These are phyloP conservation scores for Galbula dea DNA, from an alignment of 2,113 vertebrate genomes.

Conservation along the genomic window DNA sequence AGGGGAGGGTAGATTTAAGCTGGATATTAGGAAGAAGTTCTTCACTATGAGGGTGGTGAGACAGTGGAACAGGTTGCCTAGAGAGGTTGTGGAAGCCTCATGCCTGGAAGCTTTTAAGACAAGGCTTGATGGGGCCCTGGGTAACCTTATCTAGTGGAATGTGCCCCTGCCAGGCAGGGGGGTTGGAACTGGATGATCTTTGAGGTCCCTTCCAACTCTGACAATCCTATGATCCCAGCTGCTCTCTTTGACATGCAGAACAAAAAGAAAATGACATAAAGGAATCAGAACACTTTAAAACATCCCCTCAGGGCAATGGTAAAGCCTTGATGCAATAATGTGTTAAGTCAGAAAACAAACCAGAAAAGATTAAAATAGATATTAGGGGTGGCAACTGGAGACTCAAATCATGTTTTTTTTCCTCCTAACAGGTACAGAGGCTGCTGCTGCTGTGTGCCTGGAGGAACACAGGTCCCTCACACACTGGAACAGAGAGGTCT, in stretches of 20 bases:
- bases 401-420: background rate
- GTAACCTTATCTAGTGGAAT: too few relatives aligned
- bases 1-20: too few relatives aligned
- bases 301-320: slow-evolving; percentile 2
- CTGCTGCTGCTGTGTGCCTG: background rate
- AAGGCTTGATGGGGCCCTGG: too few relatives aligned
- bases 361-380: slow-evolving; percentile 45
- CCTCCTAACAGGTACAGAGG: background rate
- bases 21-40: too few relatives aligned
- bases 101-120: too few relatives aligned
- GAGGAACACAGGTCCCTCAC: background rate
- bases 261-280: slow-evolving; percentile 32
- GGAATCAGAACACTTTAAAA: slow-evolving; percentile 18
- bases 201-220: too few relatives aligned
- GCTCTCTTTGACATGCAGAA: background rate
- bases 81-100: too few relatives aligned
- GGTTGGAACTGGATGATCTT: too few relatives aligned
- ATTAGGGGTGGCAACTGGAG: background rate
- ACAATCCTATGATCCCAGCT: background rate
- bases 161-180: too few relatives aligned
- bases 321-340: slow-evolving; percentile 17
- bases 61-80: too few relatives aligned
- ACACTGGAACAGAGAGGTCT: background rate
- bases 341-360: slow-evolving; percentile 24
- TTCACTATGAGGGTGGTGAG: too few relatives aligned